Conservation (phyloP, 1,140 invertebrate genomes). For the Drosophila lini region DNA sequence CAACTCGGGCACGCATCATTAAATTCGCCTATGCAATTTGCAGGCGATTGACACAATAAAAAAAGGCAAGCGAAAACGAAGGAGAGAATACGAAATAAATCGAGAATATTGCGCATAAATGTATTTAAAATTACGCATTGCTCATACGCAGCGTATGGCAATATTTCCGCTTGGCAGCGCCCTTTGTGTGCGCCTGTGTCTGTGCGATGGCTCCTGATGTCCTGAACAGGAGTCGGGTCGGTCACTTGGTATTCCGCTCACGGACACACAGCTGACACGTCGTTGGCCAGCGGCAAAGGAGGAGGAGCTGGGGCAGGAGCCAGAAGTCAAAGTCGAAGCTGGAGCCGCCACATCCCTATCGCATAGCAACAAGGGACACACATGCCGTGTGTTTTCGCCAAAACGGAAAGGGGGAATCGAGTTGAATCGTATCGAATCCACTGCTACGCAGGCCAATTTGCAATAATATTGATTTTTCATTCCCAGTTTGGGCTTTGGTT, state of each 20-base stretch:
- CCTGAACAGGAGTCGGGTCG: slow-evolving; percentile 20
- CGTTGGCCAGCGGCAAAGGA: slow-evolving; percentile 45
- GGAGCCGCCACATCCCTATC: slow-evolving; percentile 16
- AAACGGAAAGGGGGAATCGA: slow-evolving; percentile 11
- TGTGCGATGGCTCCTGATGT: neutral
- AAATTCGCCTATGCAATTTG: slow-evolving; percentile 60
- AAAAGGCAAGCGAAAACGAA: neutral
- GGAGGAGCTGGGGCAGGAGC: neutral
- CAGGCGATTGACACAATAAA: slow-evolving; percentile 51
- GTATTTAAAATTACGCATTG: slow-evolving; percentile 81
- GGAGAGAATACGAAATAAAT: slow-evolving; percentile 55
- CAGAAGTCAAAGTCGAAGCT: slow-evolving; percentile 11
- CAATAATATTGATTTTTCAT: slow-evolving; percentile 80
- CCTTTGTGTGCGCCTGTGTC: slow-evolving; percentile 54
- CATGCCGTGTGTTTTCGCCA: slow-evolving; percentile 28
- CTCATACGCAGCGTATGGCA: slow-evolving; percentile 80
- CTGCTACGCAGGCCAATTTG: slow-evolving; percentile 69
- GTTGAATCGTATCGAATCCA: neutral
- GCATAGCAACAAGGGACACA: slow-evolving; percentile 39
- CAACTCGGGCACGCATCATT: slow-evolving; percentile 34
- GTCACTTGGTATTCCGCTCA: slow-evolving; percentile 69
- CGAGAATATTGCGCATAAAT: slow-evolving; percentile 76
- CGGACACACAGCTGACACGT: slow-evolving; percentile 56
- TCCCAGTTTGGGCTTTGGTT: slow-evolving; percentile 45
- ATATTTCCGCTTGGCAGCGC: slow-evolving; percentile 69